Conservation (phyloP, 2,888 invertebrate species). For the Notocelia uddmanniana region DNA sequence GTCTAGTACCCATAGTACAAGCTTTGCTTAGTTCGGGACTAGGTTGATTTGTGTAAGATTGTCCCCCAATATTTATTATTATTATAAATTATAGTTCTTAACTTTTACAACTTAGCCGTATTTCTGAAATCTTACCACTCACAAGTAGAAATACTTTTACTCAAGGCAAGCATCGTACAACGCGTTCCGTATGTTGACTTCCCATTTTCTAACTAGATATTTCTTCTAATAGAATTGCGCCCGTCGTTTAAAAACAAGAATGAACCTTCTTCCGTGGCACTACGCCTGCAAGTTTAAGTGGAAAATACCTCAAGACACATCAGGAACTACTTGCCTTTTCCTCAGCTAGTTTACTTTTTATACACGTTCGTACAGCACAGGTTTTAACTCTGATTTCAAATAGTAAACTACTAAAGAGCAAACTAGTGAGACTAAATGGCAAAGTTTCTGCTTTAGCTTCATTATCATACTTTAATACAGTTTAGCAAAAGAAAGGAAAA, state of each 20-base stretch:
- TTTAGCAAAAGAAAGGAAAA: conserved; percentile 1
- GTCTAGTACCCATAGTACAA: no score
- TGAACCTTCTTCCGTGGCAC: conserved; percentile 65
- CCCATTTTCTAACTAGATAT: conserved; percentile 84
- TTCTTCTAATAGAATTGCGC: conserved; percentile 60
- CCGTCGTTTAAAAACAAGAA: conserved; percentile 62
- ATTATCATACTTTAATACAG: background rate
- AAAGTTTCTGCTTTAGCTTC: background rate
- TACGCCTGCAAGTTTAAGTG: conserved; percentile 55
- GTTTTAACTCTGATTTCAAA: conserved; percentile 20
- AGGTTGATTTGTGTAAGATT: no score
- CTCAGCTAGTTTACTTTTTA: conserved; percentile 28
- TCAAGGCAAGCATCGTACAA: conserved; percentile 61
- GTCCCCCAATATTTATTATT: no score
- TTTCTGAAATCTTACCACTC: conserved; percentile 36
- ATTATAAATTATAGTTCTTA: background rate
- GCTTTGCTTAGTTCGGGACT: no score
- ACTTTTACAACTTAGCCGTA: background rate
- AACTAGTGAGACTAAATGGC: background rate
- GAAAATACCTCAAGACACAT: conserved; percentile 64
- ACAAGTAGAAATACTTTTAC: conserved; percentile 67
- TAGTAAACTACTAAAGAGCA: conserved; percentile 9
- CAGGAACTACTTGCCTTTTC: conserved; percentile 45
- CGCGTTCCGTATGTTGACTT: conserved; percentile 74
- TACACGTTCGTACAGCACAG: conserved; percentile 21